Evolutionary conservation across 2,888 invertebrate genomes (phyloP).

Genomic region (Lasioglossum morio): DNA sequence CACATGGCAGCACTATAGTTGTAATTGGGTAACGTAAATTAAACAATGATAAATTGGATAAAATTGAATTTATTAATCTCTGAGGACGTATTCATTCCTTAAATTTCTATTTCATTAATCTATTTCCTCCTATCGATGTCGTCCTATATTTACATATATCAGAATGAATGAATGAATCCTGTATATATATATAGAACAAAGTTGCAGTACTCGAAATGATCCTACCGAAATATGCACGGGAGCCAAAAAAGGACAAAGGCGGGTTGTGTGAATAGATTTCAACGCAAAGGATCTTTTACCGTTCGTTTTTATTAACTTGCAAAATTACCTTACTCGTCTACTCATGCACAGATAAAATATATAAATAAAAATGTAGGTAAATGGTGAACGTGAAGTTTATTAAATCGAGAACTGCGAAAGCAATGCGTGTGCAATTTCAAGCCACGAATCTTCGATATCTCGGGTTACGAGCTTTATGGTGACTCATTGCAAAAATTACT

Average conservation of each 20-base stretch:
- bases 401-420: constrained; percentile 52
- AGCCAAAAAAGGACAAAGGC: background rate
- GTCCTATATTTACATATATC: background rate
- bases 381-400: constrained; percentile 67
- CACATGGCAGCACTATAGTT: background rate
- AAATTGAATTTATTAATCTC: background rate
- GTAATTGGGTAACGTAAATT: background rate
- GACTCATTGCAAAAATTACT: constrained; percentile 26
- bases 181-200: background rate
- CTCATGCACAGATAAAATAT: constrained; percentile 74
- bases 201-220: background rate
- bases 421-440: constrained; percentile 42
- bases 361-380: constrained; percentile 71
- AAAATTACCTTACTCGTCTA: constrained; percentile 69
- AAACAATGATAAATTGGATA: background rate
- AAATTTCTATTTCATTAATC: background rate
- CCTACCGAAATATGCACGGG: background rate
- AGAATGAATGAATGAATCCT: background rate
- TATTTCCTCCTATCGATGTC: background rate
- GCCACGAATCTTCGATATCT: constrained; percentile 29
- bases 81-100: background rate
- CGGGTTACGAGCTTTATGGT: constrained; percentile 14
- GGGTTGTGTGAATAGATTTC: constrained; percentile 1
- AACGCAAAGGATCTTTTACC: constrained; percentile 50
- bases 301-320: constrained; percentile 73